Evolutionary conservation across 2,888 invertebrate genomes (phyloP).

Genomic region (Drosophila borborema): DNA sequence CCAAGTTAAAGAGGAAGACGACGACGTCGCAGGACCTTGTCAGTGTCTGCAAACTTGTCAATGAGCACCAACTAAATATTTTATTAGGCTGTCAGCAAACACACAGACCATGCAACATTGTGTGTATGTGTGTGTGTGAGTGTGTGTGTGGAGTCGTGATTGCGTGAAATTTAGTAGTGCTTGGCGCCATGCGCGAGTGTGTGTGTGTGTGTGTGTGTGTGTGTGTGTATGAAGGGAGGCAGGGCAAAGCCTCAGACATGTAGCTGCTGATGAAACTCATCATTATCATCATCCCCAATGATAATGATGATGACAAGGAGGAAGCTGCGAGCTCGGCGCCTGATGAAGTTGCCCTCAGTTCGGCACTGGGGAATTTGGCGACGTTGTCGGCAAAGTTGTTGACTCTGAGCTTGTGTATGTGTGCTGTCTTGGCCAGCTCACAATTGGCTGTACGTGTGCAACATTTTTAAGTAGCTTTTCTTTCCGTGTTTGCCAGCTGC

Average conservation of each 20-base stretch:
- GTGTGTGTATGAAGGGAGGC: constrained; percentile 34
- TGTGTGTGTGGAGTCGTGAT: constrained; percentile 68
- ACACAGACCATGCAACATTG: neutral
- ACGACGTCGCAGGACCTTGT: constrained; percentile 53
- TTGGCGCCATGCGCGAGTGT: constrained; percentile 30
- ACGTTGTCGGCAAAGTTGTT: constrained; percentile 70
- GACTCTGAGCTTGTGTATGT: constrained; percentile 40
- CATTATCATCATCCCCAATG: constrained; percentile 43
- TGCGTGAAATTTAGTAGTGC: constrained; percentile 77
- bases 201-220: constrained; percentile 17
- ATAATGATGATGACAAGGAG: constrained; percentile 52
- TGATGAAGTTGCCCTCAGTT: constrained; percentile 71
- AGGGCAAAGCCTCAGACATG: constrained; percentile 60
- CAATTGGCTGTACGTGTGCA: constrained; percentile 80
- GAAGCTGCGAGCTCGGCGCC: constrained; percentile 58
- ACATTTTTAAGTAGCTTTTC: constrained; percentile 77
- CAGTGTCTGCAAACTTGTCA: constrained; percentile 80
- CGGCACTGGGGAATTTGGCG: constrained; percentile 65
- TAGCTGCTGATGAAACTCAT: constrained; percentile 67
- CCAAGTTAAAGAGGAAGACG: constrained; percentile 4
- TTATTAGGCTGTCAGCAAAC: constrained; percentile 80
- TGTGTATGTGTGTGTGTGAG: constrained; percentile 1
- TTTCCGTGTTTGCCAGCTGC: constrained; percentile 49
- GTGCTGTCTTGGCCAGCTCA: constrained; percentile 51
- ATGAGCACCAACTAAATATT: constrained; percentile 83